These are phyloP conservation scores for Rhynchophorus ferrugineus DNA, from an alignment of 1,140 invertebrate genomes.

Conservation along the genomic window DNA sequence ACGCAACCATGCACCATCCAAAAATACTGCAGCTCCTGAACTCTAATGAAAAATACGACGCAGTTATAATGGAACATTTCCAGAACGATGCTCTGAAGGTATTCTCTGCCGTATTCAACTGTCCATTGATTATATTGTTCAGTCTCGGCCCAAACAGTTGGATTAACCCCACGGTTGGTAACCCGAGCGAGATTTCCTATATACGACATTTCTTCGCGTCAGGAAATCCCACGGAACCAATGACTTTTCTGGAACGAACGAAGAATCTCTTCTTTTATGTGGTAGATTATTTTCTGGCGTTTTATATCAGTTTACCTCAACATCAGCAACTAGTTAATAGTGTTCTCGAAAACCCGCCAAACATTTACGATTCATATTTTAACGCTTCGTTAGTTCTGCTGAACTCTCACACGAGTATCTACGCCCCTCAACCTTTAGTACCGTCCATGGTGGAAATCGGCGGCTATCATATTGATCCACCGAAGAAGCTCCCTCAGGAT, in stretches of 20 bases:
- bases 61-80: constrained; percentile 58
- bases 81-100: constrained; percentile 59
- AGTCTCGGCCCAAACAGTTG: neutral
- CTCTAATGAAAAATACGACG: constrained; percentile 48
- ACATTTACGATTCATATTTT: constrained; percentile 43
- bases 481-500: constrained; percentile 34
- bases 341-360: constrained; percentile 42
- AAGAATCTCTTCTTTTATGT: neutral
- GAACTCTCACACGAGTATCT: constrained; percentile 50
- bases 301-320: constrained; percentile 10
- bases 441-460: constrained; percentile 49
- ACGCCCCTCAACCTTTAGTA: constrained; percentile 45
- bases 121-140: neutral
- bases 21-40: constrained; percentile 20
- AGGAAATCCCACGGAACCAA: neutral
- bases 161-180: neutral
- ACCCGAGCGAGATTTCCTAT: neutral
- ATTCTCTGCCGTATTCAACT: constrained; percentile 30
- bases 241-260: neutral
- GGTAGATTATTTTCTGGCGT: neutral
- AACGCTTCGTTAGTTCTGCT: constrained; percentile 47
- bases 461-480: constrained; percentile 43
- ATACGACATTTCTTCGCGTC: neutral
- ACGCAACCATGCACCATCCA: constrained; percentile 8
- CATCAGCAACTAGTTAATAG: constrained; percentile 36